Conservation (phyloP, 2,113 vertebrate genomes). For the Lanius ludovicianus region DNA sequence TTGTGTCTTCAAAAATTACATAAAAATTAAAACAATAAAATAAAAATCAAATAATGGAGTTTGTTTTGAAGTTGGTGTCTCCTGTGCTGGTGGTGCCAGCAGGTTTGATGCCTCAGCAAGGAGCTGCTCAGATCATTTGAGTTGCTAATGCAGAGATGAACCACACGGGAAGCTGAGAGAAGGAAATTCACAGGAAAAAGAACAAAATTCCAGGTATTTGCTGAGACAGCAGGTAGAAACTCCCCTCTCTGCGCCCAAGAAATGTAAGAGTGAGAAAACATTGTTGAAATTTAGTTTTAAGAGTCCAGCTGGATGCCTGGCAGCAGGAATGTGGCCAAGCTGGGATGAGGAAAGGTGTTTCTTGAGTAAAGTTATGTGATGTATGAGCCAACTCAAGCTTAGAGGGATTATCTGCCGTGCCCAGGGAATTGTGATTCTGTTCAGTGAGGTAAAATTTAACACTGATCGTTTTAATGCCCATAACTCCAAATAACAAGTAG, state of each 20-base stretch:
- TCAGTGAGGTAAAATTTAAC: neutral
- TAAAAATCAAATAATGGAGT: fast-evolving
- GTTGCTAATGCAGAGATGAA: neutral
- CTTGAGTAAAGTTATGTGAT: neutral
- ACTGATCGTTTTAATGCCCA: fast-evolving
- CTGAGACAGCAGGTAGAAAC: neutral
- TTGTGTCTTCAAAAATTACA: neutral
- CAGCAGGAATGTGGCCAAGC: neutral
- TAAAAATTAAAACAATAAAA: neutral
- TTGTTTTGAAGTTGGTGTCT: neutral
- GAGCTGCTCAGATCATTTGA: neutral
- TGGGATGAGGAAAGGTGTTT: neutral
- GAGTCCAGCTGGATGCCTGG: neutral
- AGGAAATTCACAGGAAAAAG: neutral
- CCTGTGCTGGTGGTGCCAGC: neutral
- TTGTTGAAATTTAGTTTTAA: neutral
- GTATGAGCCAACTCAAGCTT: neutral
- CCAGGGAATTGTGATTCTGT: neutral
- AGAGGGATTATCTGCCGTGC: neutral
- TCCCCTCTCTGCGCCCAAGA: neutral
- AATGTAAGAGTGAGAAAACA: neutral
- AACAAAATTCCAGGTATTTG: neutral
- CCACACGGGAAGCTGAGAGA: neutral
- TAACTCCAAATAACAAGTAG: neutral
- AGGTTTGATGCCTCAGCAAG: neutral